A percentile compares a stretch with the other conserved stretches of the same genome.
Conservation (phyloP, 2,797 vertebrate species). For the Clarias pachynema region DNA sequence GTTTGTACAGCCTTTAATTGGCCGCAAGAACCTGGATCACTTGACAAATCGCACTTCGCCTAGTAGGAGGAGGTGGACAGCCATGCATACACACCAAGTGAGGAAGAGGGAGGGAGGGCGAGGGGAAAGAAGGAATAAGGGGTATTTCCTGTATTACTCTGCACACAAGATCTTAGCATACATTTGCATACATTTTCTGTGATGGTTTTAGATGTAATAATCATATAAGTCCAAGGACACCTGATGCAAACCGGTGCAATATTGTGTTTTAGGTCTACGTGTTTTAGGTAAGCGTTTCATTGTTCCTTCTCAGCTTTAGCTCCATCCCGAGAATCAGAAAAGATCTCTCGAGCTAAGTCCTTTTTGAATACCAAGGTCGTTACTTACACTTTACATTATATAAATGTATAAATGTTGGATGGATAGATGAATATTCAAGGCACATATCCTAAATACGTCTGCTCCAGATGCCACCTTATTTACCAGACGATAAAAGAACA, state of each 20-base stretch:
- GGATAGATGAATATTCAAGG: neutral
- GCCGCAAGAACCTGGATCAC: constrained; percentile 44
- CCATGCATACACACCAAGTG: constrained; percentile 4
- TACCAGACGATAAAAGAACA: constrained; percentile 13
- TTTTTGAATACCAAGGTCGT: neutral
- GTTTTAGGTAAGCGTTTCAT: neutral
- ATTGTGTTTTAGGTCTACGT: neutral
- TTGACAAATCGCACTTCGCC: constrained; percentile 52
- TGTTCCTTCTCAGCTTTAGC: neutral
- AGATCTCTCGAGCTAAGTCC: neutral
- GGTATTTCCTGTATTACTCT: neutral
- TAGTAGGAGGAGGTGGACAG: constrained; percentile 38
- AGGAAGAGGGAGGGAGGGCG: neutral
- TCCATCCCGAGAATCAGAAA: neutral
- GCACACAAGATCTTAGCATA: constrained; percentile 2
- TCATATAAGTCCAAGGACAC: constrained; percentile 3
- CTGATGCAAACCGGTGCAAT: neutral
- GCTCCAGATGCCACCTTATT: constrained; percentile 32
- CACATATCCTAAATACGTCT: neutral
- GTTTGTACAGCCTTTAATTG: constrained; percentile 61
- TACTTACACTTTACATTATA: neutral
- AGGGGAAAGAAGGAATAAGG: neutral
- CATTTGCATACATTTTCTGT: constrained; percentile 23
- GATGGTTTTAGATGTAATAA: neutral
- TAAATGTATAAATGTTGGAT: neutral